Evolutionary conservation across 1,140 invertebrate genomes (phyloP).

Genomic region (Lepidostoma basale): DNA sequence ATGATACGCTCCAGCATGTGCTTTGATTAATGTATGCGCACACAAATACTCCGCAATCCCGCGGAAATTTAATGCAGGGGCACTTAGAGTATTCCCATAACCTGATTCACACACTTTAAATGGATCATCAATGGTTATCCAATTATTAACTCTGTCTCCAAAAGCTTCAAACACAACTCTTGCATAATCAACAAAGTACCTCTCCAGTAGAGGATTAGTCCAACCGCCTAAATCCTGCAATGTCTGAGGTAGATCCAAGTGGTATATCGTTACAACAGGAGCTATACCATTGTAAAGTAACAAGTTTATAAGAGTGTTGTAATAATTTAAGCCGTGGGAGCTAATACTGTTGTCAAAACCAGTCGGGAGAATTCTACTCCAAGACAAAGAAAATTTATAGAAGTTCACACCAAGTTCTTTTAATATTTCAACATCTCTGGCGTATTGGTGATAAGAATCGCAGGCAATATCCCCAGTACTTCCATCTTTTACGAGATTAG

Average conservation of each 20-base stretch:
- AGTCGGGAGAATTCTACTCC: constrained; percentile 64
- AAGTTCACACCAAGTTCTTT: constrained; percentile 59
- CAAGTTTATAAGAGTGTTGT: constrained; percentile 64
- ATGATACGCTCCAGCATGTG: constrained; percentile 67
- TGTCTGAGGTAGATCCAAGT: constrained; percentile 54
- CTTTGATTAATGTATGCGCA: constrained; percentile 64
- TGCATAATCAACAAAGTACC: constrained; percentile 59
- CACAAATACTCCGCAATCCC: constrained; percentile 66
- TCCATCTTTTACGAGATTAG: constrained; percentile 54
- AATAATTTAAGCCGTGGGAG: constrained; percentile 61
- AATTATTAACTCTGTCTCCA: constrained; percentile 57
- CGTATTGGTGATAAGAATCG: constrained; percentile 65
- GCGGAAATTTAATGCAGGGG: constrained; percentile 52
- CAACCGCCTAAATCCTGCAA: constrained; percentile 55
- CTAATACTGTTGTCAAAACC: constrained; percentile 61
- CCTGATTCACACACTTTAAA: constrained; percentile 49
- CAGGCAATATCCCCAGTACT: constrained; percentile 64
- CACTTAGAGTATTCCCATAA: constrained; percentile 47
- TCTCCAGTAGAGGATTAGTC: constrained; percentile 52
- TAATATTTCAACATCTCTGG: constrained; percentile 60
- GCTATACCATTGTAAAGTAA: constrained; percentile 60
- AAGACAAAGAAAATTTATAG: constrained; percentile 69
- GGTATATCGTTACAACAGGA: constrained; percentile 60
- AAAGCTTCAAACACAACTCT: constrained; percentile 53
- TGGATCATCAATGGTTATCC: constrained; percentile 60